Percentiles rank a stretch among this genome's conserved stretches.
These are phyloP conservation scores for Dendrophyllia cribrosa DNA, from an alignment of 64 coral and sea anemone species.

Conservation along the genomic window DNA sequence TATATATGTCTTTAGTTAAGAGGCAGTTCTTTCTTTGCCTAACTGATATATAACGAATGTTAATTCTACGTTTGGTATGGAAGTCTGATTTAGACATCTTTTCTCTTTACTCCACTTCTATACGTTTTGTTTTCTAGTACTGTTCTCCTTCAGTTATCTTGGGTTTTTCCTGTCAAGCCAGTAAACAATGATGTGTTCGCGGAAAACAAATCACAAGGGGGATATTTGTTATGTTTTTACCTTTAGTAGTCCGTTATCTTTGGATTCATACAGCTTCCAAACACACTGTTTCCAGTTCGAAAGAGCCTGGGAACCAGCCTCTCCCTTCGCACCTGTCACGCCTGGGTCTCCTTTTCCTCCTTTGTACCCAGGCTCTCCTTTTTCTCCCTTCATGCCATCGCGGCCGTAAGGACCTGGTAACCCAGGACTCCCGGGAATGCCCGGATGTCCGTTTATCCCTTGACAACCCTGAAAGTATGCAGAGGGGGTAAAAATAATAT, in stretches of 20 bases:
- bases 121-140: too few species aligned
- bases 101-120: too few species aligned
- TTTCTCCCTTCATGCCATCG: not conserved
- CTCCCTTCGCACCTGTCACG: not conserved
- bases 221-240: not conserved
- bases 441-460: not conserved
- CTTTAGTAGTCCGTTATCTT: constrained; percentile 26
- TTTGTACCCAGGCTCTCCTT: not conserved
- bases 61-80: too few species aligned
- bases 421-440: not conserved
- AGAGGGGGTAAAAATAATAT: not conserved
- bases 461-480: not conserved
- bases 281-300: constrained; percentile 61
- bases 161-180: too few species aligned
- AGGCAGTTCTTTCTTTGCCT: too few species aligned
- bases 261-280: not conserved
- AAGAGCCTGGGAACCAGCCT: not conserved
- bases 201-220: not conserved
- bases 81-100: too few species aligned
- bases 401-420: constrained; percentile 22
- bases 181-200: not conserved
- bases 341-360: constrained; percentile 13
- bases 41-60: too few species aligned
- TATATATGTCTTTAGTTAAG: too few species aligned
- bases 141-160: too few species aligned